Evolutionary conservation across 2,888 invertebrate species (phyloP), one percentile per base, ranked within the genome.

Genomic region (Lobophora halterata): DNA sequence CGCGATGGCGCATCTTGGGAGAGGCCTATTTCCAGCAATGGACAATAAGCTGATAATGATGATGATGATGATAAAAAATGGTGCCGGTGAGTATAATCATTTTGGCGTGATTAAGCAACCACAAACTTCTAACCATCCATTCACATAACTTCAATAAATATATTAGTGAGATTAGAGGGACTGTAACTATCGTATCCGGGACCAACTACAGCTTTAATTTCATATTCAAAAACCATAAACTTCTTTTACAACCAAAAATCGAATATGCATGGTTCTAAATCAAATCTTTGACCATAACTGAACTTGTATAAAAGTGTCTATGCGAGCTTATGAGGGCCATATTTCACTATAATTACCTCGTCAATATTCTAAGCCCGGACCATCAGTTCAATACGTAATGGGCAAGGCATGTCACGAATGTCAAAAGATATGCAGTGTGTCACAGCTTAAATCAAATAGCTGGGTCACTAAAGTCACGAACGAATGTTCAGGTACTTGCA

Each of bases 331-430:
- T 12, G 12, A 6, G 10, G 7, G 28, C 20, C 19, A 25, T 43
- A 37, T 33, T n/a, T 43, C 27, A 25, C 28, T 25, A 25, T 43
- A 43, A 43, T 37, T 43, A 36, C 27, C 9, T 33, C 25, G 29
- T 43, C 37, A 37, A 43, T 43, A 32, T 25, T 19, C 26, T 33
- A 29, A 33, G 29, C 24, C 34, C 11, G 13, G 11, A 25, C 37
- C 33, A 33, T 37, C 25, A 29, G 24, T 31, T 42, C 25, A 25
- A 20, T 29, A 32, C 25, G 13, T 37, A 37, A 43, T 42, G 32
- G 42, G 12, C n/a, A 11, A 13, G 32, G 17, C 37, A 33, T 43
- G 21, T 21, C 37, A 43, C 31, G 31, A 37, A 43, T 37, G 36
- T 43, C 36, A 37, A 37, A 37, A 33, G 36, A 43, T 19, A 41